A percentile compares a stretch with the other conserved stretches of the same genome.
These are phyloP conservation scores for Thunnus maccoyii DNA, from an alignment of 2,113 vertebrate species.

Conservation along the genomic window DNA sequence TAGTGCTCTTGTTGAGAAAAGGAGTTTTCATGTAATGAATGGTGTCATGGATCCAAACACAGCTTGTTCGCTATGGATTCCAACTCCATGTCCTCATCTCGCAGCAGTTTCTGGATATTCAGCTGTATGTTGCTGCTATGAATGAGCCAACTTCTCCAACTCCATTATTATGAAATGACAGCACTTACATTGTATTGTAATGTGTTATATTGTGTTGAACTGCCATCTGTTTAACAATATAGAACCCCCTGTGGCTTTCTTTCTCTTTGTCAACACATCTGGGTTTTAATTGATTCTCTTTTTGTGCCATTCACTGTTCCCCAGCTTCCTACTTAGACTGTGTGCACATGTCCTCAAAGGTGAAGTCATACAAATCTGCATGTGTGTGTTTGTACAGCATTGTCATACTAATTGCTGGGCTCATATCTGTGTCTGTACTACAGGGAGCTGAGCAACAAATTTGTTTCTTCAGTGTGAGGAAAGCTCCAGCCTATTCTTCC, in stretches of 20 bases:
- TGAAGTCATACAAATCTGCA: conserved; percentile 30
- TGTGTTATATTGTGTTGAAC: conserved; percentile 32
- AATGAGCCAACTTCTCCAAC: conserved; percentile 28
- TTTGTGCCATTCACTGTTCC: conserved; percentile 40
- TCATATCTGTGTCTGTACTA: conserved; percentile 26
- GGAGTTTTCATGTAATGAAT: not conserved
- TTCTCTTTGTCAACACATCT: conserved; percentile 72
- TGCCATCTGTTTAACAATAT: conserved; percentile 55
- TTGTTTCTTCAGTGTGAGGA: conserved; percentile 28
- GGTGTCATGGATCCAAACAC: not conserved
- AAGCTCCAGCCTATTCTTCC: conserved; percentile 29
- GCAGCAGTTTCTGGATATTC: not conserved
- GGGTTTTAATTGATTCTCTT: conserved; percentile 55
- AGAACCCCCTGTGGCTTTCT: conserved; percentile 1
- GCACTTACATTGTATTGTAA: conserved; percentile 46
- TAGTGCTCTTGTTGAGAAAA: not conserved
- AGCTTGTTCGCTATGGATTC: too few relatives aligned
- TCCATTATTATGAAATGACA: conserved; percentile 37
- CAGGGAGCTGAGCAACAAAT: conserved; percentile 31
- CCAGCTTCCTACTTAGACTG: conserved; percentile 55
- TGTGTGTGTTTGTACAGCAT: conserved; percentile 9
- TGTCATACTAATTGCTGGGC: conserved; percentile 69
- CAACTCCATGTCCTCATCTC: too few relatives aligned
- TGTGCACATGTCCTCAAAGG: conserved; percentile 42
- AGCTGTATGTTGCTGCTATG: conserved; percentile 29